Evolutionary conservation across 2,113 vertebrate species (phyloP).

Genomic region (Pheucticus melanocephalus): DNA sequence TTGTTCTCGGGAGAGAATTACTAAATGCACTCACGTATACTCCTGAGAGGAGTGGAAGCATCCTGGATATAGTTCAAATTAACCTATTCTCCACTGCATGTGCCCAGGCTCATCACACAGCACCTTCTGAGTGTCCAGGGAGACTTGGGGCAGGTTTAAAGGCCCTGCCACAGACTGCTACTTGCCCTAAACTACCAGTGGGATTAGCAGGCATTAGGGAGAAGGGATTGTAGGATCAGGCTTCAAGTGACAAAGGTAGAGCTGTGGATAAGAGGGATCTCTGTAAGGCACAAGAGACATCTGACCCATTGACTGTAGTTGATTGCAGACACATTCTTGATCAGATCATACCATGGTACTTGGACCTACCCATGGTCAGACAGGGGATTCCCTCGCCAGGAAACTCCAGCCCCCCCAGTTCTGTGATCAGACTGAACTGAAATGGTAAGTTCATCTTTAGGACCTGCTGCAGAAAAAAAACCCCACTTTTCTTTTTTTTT

Average conservation of each 20-base stretch:
- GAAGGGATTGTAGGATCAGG: background rate
- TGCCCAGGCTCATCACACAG: background rate
- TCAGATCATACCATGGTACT: background rate
- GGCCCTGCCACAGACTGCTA: background rate
- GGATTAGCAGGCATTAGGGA: background rate
- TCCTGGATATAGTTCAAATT: slow-evolving; percentile 6
- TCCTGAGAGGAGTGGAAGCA: slow-evolving; percentile 14
- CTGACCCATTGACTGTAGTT: fast-evolving
- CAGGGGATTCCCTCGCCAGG: background rate
- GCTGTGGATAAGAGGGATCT: background rate
- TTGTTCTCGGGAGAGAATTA: slow-evolving; percentile 9
- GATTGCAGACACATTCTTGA: background rate
- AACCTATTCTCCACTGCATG: background rate
- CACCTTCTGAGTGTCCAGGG: background rate
- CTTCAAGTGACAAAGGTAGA: background rate
- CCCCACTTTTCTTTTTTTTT: background rate
- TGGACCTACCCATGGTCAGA: background rate
- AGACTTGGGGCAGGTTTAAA: background rate
- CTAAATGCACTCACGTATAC: background rate
- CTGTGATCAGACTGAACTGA: background rate
- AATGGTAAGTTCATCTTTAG: background rate
- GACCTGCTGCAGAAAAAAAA: background rate
- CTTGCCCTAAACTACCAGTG: background rate
- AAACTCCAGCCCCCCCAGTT: background rate
- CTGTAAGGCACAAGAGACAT: background rate